phyloP scores from a whole-genome alignment of 1,140 invertebrate species.

The Halesus radiatus region DNA sequence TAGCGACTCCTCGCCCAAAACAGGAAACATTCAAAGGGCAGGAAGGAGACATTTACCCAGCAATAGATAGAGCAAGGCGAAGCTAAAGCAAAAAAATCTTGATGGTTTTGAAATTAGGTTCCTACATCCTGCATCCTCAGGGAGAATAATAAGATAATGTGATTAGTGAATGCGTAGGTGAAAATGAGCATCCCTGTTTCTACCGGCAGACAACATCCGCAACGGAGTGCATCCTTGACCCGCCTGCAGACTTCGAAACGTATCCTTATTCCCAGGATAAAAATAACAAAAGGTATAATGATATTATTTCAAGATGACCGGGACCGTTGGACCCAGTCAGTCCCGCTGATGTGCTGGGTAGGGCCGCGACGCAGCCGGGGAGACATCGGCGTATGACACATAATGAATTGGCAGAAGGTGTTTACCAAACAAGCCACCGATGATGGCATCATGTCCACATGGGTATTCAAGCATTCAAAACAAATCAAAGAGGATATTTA shows the following conservation, averaged over 20 bases:
- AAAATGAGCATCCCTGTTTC: not conserved
- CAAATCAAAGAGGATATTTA: too few relatives aligned
- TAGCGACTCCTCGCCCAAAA: too few relatives aligned
- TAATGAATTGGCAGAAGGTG: not conserved
- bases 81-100: too few relatives aligned
- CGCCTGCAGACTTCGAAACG: slow-evolving; percentile 22
- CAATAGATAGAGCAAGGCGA: too few relatives aligned
- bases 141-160: too few relatives aligned
- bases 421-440: slow-evolving; percentile 1
- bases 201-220: slow-evolving; percentile 23
- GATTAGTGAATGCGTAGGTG: too few relatives aligned
- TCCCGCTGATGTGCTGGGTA: slow-evolving; percentile 50
- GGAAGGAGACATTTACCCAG: too few relatives aligned
- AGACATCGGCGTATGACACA: not conserved
- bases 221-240: slow-evolving; percentile 35
- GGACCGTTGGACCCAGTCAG: too few relatives aligned
- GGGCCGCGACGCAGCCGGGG: slow-evolving; percentile 37
- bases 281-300: slow-evolving; percentile 61
- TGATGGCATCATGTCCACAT: not conserved
- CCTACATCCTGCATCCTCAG: too few relatives aligned
- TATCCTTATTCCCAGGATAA: slow-evolving; percentile 54
- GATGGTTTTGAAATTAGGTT: too few relatives aligned
- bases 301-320: slow-evolving; percentile 59
- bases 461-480: not conserved
- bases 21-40: too few relatives aligned